These are phyloP conservation scores for Gasterosteus nipponicus DNA, from an alignment of 2,113 vertebrate species.

Conservation along the genomic window DNA sequence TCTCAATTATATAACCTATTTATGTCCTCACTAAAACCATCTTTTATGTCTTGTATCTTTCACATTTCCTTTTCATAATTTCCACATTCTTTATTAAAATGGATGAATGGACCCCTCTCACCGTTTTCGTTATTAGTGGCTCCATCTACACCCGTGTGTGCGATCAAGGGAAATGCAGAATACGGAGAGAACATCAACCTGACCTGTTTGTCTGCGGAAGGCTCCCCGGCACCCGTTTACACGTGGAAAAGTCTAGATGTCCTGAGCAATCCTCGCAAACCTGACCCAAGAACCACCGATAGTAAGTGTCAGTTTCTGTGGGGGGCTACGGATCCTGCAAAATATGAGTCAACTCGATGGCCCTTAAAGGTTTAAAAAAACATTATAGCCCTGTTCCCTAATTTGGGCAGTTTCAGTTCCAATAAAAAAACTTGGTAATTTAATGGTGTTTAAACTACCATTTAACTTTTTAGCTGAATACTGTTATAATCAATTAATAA, in stretches of 20 bases:
- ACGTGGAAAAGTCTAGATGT: constrained; percentile 80
- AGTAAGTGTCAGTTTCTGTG: constrained; percentile 56
- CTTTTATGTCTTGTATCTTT: not conserved
- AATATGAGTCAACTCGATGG: too few relatives aligned
- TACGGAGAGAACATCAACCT: constrained; percentile 86
- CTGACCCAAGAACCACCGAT: constrained; percentile 44
- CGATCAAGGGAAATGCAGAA: constrained; percentile 79
- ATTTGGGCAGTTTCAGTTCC: too few relatives aligned
- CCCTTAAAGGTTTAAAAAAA: not conserved
- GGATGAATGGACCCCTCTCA: not conserved
- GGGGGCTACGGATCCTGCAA: not conserved
- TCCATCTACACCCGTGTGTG: constrained; percentile 87
- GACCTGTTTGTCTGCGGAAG: constrained; percentile 87
- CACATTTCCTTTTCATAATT: not conserved
- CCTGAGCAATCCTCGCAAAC: constrained; percentile 49
- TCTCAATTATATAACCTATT: not conserved
- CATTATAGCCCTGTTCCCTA: not conserved
- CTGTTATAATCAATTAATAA: too few relatives aligned
- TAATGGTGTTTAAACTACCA: too few relatives aligned
- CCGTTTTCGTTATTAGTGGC: constrained; percentile 76
- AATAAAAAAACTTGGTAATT: too few relatives aligned
- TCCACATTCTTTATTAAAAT: not conserved
- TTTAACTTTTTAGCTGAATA: too few relatives aligned
- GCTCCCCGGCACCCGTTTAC: constrained; percentile 87
- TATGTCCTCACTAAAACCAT: not conserved